Conservation (phyloP, 2,888 invertebrate genomes). For the Phalera bucephala region DNA sequence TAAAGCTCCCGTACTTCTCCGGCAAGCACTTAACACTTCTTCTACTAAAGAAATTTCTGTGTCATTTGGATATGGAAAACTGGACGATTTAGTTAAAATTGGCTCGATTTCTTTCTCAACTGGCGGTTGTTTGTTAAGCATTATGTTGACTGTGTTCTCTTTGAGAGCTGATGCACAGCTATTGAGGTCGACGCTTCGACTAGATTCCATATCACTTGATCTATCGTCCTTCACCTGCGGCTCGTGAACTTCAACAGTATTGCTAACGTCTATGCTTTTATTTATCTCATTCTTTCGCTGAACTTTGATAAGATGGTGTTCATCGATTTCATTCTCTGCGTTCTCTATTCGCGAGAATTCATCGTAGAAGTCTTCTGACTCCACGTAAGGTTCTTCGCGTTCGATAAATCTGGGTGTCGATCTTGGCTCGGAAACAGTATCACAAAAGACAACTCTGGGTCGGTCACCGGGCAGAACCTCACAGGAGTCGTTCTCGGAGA, state of each 20-base stretch:
- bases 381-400: constrained; percentile 72
- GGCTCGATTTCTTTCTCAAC: constrained; percentile 54
- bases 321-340: constrained; percentile 71
- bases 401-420: constrained; percentile 75
- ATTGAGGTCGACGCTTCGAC: constrained; percentile 58
- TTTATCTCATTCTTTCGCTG: constrained; percentile 78
- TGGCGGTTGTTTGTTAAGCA: constrained; percentile 53
- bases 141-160: constrained; percentile 71
- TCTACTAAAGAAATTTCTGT: constrained; percentile 71
- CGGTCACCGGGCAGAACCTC: constrained; percentile 61
- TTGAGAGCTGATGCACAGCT: constrained; percentile 67
- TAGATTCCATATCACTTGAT: constrained; percentile 59
- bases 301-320: constrained; percentile 68
- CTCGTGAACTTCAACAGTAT: constrained; percentile 50
- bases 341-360: constrained; percentile 64
- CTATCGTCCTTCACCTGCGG: constrained; percentile 52
- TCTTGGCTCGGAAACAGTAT: constrained; percentile 70
- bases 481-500: constrained; percentile 77
- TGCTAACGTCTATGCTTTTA: constrained; percentile 58
- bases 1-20: constrained; percentile 70
- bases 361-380: constrained; percentile 68
- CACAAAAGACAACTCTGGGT: constrained; percentile 61
- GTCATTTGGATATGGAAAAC: constrained; percentile 61
- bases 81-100: constrained; percentile 62
- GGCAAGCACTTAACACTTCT: constrained; percentile 71